A percentile compares a stretch with the other conserved stretches of the same genome.
Evolutionary conservation across 2,888 invertebrate genomes (phyloP).

Genomic region (Autographa pulchrina): DNA sequence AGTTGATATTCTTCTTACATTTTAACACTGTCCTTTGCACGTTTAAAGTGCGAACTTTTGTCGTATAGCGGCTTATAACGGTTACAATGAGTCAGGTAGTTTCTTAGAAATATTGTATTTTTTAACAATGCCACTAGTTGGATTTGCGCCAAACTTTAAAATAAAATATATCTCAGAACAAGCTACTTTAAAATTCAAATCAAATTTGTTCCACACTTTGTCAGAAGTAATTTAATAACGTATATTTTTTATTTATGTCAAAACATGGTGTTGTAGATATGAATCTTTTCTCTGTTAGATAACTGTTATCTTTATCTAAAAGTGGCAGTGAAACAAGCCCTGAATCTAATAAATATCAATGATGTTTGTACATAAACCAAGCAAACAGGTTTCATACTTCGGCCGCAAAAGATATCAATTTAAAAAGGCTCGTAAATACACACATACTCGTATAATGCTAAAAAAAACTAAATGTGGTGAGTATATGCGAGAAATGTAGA

Average conservation of each 20-base stretch:
- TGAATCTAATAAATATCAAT: slow-evolving; percentile 56
- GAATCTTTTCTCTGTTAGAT: slow-evolving; percentile 35
- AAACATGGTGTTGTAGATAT: slow-evolving; percentile 4
- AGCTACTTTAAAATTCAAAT: slow-evolving; percentile 6
- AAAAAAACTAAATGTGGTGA: slow-evolving; percentile 37
- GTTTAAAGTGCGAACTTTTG: slow-evolving; percentile 27
- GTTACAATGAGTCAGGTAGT: slow-evolving; percentile 43
- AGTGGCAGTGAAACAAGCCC: slow-evolving; percentile 51
- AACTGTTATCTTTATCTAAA: slow-evolving; percentile 56
- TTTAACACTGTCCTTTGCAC: slow-evolving; percentile 16
- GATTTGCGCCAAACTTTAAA: not conserved
- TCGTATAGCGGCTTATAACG: slow-evolving; percentile 25
- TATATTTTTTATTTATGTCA: slow-evolving; percentile 36
- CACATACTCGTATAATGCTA: slow-evolving; percentile 58
- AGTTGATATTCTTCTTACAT: slow-evolving; percentile 7
- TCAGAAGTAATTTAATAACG: not conserved
- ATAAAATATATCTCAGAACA: slow-evolving; percentile 21
- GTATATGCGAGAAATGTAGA: slow-evolving; percentile 43
- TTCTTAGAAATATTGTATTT: slow-evolving; percentile 38
- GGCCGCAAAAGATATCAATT: slow-evolving; percentile 52
- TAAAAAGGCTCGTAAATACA: slow-evolving; percentile 57
- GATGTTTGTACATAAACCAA: slow-evolving; percentile 54
- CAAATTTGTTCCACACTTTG: not conserved
- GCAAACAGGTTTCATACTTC: slow-evolving; percentile 52
- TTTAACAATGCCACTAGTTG: slow-evolving; percentile 5